Conservation (phyloP, 1,140 invertebrate genomes). For the Grapholita molesta region DNA sequence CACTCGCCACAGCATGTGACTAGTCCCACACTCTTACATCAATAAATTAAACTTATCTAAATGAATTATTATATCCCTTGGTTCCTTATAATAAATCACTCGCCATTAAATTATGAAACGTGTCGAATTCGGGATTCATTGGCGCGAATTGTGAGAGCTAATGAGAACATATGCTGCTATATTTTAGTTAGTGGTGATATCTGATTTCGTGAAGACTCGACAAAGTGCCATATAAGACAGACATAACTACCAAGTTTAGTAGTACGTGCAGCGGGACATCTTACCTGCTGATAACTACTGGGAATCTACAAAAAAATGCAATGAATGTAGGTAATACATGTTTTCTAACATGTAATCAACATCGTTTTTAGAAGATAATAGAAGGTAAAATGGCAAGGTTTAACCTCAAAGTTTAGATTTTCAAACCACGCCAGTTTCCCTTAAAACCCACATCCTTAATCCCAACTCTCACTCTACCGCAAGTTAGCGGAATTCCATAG, state of each 20-base stretch:
- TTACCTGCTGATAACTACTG: no score
- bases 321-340: no score
- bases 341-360: no score
- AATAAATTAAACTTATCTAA: conserved; percentile 39
- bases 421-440: background rate
- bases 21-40: conserved; percentile 3
- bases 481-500: conserved; percentile 65
- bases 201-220: no score
- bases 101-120: conserved; percentile 20
- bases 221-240: no score
- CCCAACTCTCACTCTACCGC: conserved; percentile 45
- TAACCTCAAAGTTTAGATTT: background rate
- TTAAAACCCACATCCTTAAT: conserved; percentile 29
- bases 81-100: conserved; percentile 31
- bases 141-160: no score
- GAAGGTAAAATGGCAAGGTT: no score
- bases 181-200: background rate
- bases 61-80: conserved; percentile 27
- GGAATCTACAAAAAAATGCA: no score
- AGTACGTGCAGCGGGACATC: no score
- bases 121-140: background rate
- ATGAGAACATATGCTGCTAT: background rate
- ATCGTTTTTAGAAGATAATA: no score
- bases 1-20: background rate
- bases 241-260: no score